A percentile compares a stretch with the other conserved stretches of the same genome.
Conservation (phyloP, 2,797 vertebrate species). For the Siniperca obscura region DNA sequence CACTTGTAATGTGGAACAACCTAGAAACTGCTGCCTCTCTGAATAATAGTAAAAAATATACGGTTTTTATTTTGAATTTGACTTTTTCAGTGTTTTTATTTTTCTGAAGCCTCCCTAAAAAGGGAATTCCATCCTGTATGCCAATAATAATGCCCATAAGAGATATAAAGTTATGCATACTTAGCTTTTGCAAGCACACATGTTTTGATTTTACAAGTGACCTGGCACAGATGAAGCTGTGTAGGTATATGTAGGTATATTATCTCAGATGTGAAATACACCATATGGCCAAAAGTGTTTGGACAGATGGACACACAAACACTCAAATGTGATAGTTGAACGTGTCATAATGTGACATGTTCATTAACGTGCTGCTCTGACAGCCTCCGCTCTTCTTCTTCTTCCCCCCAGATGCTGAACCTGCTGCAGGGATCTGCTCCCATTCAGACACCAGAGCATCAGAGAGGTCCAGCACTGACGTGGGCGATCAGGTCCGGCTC, state of each 20-base stretch:
- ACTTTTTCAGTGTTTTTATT: not conserved
- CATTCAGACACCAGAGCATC: too few relatives aligned
- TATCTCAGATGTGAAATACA: not conserved
- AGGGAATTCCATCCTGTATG: not conserved
- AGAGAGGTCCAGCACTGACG: too few relatives aligned
- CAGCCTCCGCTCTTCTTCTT: not conserved
- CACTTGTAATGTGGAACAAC: constrained; percentile 10
- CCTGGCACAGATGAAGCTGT: constrained; percentile 20
- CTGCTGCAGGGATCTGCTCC: too few relatives aligned
- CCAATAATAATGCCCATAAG: constrained; percentile 1
- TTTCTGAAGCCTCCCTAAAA: not conserved
- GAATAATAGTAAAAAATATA: not conserved
- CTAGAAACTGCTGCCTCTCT: not conserved
- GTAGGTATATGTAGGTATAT: too few relatives aligned
- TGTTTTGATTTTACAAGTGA: constrained; percentile 34
- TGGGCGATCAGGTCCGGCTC: not conserved
- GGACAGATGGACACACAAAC: not conserved
- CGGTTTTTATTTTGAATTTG: not conserved
- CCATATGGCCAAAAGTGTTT: too few relatives aligned
- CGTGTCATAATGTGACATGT: too few relatives aligned
- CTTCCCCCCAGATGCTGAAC: too few relatives aligned
- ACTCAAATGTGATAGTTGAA: too few relatives aligned
- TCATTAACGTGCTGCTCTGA: too few relatives aligned
- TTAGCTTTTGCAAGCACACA: constrained; percentile 27
- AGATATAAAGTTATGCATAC: constrained; percentile 18